Base-by-base conservation (phyloP, 2,797 vertebrate genomes). In the Craterocephalus amniculus region DNA sequence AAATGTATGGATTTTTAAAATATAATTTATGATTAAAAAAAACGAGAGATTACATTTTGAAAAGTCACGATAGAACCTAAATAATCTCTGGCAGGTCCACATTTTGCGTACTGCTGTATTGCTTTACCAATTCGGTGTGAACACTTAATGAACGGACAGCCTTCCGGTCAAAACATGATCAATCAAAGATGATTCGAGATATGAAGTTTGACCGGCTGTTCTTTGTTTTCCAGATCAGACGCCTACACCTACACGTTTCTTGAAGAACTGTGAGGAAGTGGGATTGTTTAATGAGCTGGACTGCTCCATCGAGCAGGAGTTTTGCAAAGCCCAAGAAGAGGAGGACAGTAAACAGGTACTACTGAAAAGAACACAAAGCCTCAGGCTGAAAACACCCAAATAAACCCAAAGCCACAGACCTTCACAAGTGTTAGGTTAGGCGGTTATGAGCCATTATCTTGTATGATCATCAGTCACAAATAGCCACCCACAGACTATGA, bases 201-300 rank as follows among this genome's bases (percentile, higher is more conserved):
- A 9, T 48, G 34, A 58, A 68, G 51, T 4, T 40, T 40, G 1
- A 65, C 45, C 54, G 58, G 4, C 7, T 0, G 48, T 38, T 74
- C n/a, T 16, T 78, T 85, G 49, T 64, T 64, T 90, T 87, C 27
- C 93, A 99, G 98, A 99, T 93, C 98, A 99, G 91, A 99, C 98
- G 59, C 98, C 98, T 1, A 99, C 98, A 4, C 98, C 98, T 20
- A 99, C 98, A 0, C 96, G 98, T 67, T 99, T 99, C 89, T 91
- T 99, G 93, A 99, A 99, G 95, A 99, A 99, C 92, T 99, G 98
- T 57, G 98, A 99, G 85, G 98, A 99, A 85, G 98, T 99, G 60
- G 98, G 98, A 54, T 93, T 99, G 87, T 99, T 99, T 92, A 99
- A 94, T 7, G 98, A 99, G 73, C 95, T 99, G 48, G 97, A 98